Base-by-base conservation (phyloP, 1,140 invertebrate genomes). In the Anoplophora glabripennis region DNA sequence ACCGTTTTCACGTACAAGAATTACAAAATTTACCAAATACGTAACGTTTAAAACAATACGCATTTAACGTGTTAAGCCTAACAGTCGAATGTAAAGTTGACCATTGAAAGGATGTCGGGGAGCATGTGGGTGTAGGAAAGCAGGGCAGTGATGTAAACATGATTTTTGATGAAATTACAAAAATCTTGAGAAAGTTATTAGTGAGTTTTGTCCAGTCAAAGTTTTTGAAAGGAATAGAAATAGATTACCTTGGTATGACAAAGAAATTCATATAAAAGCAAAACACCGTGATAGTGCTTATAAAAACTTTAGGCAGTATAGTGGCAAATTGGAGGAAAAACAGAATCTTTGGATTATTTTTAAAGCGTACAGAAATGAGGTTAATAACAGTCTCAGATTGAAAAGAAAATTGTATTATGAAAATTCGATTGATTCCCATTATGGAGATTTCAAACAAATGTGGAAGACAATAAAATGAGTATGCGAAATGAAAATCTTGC, bases 331-430 rank as follows among this genome's bases (percentile, higher is more conserved):
- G 46, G 46, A 48, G 14, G 28, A 33, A 28, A 48, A 48, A 33
- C 46, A 48, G 11, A 48, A 48, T 48, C 17, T 48, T 48, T 48
- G 46, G 18, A 48, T 33, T 48, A 48, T 48, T 11, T 48, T 33
- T 11, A 48, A 48, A 48, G 33, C 12, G 12, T 48, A 48, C 11
- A 48, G 46, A 48, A 48, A 48, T 48, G 46, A 48, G 33, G 46
- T 48, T 15, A 48, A 33, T 33, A 48, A 48, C 46, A 1, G 46
- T 48, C 46, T 48, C 1, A 33, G 1, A 48, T 48, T 48, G 46
- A 48, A 48, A 34, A 48, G 46, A 28, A 48, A 48, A 48, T 33
- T 7, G 5, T 33, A 48, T 9, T 48, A 48, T 11, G 18, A 48
- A 33, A 48, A 48, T 48, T 0, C 1, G 21, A 48, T 48, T 48